A percentile compares a stretch with the other conserved stretches of the same genome.
phyloP scores from a whole-genome alignment of 2,113 vertebrate species.

The human (Homo sapiens) region GRCh38 chr12:57393501-57394000 shows the following conservation, averaged over 20 bases:
- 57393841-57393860: neutral
- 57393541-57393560: neutral
- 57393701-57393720: neutral
- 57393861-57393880: neutral
- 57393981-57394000: neutral
- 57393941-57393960: conserved; percentile 9
- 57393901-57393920: neutral
- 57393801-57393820: neutral
- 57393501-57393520: neutral
- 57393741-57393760: neutral
- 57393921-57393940: neutral
- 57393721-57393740: neutral
- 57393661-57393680: neutral
- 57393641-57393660: neutral
- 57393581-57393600: neutral
- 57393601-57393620: neutral
- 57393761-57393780: neutral
- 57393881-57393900: neutral
- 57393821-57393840: neutral
- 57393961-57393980: neutral
- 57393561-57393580: neutral
- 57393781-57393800: neutral
- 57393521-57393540: neutral
- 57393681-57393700: neutral
- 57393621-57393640: neutral